Percentiles rank a stretch among this genome's conserved stretches.
These are phyloP conservation scores for Belonocnema kinseyi DNA, from an alignment of 1,140 invertebrate species.

Conservation along the genomic window DNA sequence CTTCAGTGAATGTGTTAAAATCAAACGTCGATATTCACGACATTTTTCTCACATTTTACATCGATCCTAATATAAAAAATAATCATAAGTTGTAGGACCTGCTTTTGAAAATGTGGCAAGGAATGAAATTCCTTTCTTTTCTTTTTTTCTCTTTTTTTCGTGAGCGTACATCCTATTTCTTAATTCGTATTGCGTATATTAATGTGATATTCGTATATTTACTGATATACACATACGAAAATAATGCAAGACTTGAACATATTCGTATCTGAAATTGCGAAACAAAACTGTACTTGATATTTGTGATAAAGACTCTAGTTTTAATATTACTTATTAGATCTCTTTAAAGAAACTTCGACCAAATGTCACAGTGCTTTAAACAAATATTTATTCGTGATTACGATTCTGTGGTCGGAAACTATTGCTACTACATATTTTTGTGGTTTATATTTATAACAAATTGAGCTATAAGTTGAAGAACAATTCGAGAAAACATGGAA, in stretches of 20 bases:
- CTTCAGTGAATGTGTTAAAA: slow-evolving; percentile 13
- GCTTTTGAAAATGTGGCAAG: too few species aligned
- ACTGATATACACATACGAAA: neutral
- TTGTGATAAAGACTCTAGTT: neutral
- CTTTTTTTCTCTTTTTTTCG: too few species aligned
- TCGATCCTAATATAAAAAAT: neutral
- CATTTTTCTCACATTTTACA: neutral
- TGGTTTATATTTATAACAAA: neutral
- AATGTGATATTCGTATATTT: neutral
- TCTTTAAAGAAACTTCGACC: slow-evolving; percentile 9
- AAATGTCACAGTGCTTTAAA: neutral
- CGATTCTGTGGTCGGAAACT: slow-evolving; percentile 1
- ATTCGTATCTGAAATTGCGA: neutral
- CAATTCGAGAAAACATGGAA: neutral
- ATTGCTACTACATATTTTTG: slow-evolving; percentile 5
- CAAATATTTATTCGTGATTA: neutral
- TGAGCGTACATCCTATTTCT: too few species aligned
- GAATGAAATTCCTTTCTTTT: too few species aligned
- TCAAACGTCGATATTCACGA: neutral
- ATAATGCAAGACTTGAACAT: slow-evolving; percentile 15
- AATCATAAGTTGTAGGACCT: slow-evolving; percentile 6
- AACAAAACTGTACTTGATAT: slow-evolving; percentile 20
- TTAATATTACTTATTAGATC: slow-evolving; percentile 9
- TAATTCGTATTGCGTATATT: too few species aligned
- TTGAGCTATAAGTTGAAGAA: neutral